Evolutionary conservation across 2,888 invertebrate genomes (phyloP), one percentile per base, ranked within the genome.

Genomic region (Dyspetes luteomarginatus): DNA sequence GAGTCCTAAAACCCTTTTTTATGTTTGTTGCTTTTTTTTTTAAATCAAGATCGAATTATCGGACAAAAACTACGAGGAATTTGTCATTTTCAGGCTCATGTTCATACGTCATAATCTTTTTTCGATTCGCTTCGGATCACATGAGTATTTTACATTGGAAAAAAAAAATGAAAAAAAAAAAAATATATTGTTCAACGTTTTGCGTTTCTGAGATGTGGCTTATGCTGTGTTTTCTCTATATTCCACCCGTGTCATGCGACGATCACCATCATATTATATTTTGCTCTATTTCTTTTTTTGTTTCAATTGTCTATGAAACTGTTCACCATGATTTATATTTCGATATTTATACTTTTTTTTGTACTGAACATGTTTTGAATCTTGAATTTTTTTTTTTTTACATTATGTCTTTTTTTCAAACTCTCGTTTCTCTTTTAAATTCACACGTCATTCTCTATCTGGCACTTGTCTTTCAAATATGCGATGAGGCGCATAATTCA

Each of bases 191-290:
- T n/a, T n/a, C n/a, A 67, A 77, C 69, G 56, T 78, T 82, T 83
- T 82, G 82, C 68, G 68, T 75, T 80, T 79, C 69, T 84, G 82
- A 83, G 71, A 88, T 90, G 89, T 90, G 88, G 90, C 90, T 91
- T 90, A 88, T 89, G 90, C 89, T 89, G 87, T 91, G 90, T 90
- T 89, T 89, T 87, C 36, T 36, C 36, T 36, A 12, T 36, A 36
- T 36, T 36, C 36, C 36, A 36, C 36, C 85, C 87, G 84, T 89
- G 85, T 87, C 83, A 89, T 88, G 86, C 88, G 85, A 77, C 67
- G 83, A 85, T 87, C 85, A 86, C 83, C 83, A 56, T 62, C 3
- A 45, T 73, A 69, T 82, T 87, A 85, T 55, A 80, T 81, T 85
- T 81, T 81, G 73, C 82, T 83, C 84, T 88, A 83, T 82, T 86